phyloP scores from a whole-genome alignment of 2,888 invertebrate species.

The Drosophila pseudotalamancana region DNA sequence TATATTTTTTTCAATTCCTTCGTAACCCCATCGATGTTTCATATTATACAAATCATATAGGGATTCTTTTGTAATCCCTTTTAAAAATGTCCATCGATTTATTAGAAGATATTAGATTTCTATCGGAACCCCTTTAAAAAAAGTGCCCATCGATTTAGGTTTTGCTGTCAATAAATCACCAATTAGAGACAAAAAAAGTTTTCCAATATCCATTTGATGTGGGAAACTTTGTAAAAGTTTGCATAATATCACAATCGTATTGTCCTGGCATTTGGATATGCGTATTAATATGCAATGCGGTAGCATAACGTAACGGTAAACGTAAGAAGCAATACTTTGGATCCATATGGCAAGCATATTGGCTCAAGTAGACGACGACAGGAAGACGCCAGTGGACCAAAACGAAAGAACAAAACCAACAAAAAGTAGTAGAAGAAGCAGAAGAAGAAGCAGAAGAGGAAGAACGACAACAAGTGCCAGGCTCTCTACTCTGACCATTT shows the following conservation, averaged over 20 bases:
- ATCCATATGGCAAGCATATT: slow-evolving; percentile 76
- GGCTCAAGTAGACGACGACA: slow-evolving; percentile 59
- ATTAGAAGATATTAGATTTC: too few relatives aligned
- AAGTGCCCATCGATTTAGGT: background rate
- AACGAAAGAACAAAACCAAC: slow-evolving; percentile 1
- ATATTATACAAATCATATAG: too few relatives aligned
- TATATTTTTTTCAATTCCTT: too few relatives aligned
- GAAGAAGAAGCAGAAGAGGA: too few relatives aligned
- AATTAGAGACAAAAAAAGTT: slow-evolving; percentile 20
- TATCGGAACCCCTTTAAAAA: too few relatives aligned
- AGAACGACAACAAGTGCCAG: slow-evolving; percentile 66
- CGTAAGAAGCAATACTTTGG: slow-evolving; percentile 43
- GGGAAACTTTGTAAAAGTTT: slow-evolving; percentile 11
- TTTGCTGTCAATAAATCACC: background rate
- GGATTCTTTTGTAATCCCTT: too few relatives aligned
- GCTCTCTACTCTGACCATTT: slow-evolving; percentile 31
- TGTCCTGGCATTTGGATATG: slow-evolving; percentile 26
- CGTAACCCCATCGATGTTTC: too few relatives aligned
- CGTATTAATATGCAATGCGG: slow-evolving; percentile 29
- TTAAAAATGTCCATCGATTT: too few relatives aligned
- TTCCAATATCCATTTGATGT: slow-evolving; percentile 1
- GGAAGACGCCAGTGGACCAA: slow-evolving; percentile 47
- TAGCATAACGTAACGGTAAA: slow-evolving; percentile 54
- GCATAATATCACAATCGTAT: slow-evolving; percentile 29
- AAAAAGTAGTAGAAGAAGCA: too few relatives aligned